Evolutionary conservation across 2,888 invertebrate genomes (phyloP), one percentile per base, ranked within the genome.

Genomic region (Plagodis dolabraria): DNA sequence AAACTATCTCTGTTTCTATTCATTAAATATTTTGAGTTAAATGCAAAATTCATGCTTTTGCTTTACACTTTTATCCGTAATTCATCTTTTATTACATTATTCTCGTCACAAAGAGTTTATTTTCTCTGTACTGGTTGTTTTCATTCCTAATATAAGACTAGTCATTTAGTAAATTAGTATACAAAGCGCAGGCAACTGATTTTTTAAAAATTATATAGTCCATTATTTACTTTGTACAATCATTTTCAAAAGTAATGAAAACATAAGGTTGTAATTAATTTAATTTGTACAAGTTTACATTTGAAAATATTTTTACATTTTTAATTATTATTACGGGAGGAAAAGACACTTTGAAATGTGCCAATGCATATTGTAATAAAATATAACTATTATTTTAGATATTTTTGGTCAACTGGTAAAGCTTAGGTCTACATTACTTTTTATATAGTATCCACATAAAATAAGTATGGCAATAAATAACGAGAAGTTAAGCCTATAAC

Each of bases 101-200:
- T 38, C 33, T 42, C 45, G 44, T 52, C 44, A 36, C 47, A 53
- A 35, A 38, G 57, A 45, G 40, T 57, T 64, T 61, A 55, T 62
- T 44, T 67, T 58, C 59, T 64, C 69, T 64, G 59, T 67, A 64
- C 59, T 64, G 52, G 49, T 45, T 65, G 57, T 68, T 68, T 69
- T 66, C 70, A 71, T 69, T 78, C 73, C 76, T 78, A 71, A 68
- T 67, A 66, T 64, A 69, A 70, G 71, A 73, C 78, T 79, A 79
- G 78, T 79, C 78, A 75, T 76, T 72, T 70, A 75, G 72, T 67
- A 63, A 69, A 70, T 67, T 67, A 69, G 58, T 64, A 57, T 52
- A 64, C 46, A 53, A 45, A 42, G 48, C 35, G 47, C 47, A 36
- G 45, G 48, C 52, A 56, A 56, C 50, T 51, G 45, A 59, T 46